phyloP scores from a whole-genome alignment of 2,888 invertebrate species.

The Zygaena filipendulae region DNA sequence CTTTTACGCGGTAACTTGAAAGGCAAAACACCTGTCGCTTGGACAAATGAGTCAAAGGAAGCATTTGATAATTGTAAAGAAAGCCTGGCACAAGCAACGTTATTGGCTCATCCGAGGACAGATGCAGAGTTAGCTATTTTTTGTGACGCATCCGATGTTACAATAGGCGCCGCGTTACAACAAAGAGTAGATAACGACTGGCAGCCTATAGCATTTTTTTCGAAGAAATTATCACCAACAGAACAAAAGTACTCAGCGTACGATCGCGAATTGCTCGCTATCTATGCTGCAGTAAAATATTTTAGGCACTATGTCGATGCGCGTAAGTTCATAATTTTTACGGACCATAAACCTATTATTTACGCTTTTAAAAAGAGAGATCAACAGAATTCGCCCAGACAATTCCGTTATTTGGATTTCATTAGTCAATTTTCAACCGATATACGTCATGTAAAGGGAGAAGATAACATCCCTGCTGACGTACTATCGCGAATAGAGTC shows the following conservation, averaged over 20 bases:
- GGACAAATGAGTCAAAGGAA: slow-evolving; percentile 5
- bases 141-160: slow-evolving; percentile 27
- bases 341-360: slow-evolving; percentile 13
- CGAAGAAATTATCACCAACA: slow-evolving; percentile 16
- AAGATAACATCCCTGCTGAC: slow-evolving; percentile 14
- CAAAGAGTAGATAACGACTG: slow-evolving; percentile 20
- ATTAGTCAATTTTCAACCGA: slow-evolving; percentile 18
- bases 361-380: slow-evolving; percentile 9
- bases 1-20: slow-evolving; percentile 15
- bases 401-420: slow-evolving; percentile 14
- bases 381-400: slow-evolving; percentile 12
- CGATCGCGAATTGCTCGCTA: slow-evolving; percentile 9
- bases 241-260: slow-evolving; percentile 25
- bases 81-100: slow-evolving; percentile 17
- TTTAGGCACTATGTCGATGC: slow-evolving; percentile 12
- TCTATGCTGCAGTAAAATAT: slow-evolving; percentile 6
- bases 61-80: slow-evolving; percentile 19
- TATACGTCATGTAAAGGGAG: slow-evolving; percentile 12
- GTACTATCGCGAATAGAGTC: slow-evolving; percentile 15
- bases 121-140: slow-evolving; percentile 20
- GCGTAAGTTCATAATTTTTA: slow-evolving; percentile 7
- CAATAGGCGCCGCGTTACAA: slow-evolving; percentile 30
- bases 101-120: slow-evolving; percentile 20
- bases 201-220: slow-evolving; percentile 13
- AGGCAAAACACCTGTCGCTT: slow-evolving; percentile 16